These are phyloP conservation scores for Drosophila tristis DNA, from an alignment of 1,140 invertebrate species.

Conservation along the genomic window DNA sequence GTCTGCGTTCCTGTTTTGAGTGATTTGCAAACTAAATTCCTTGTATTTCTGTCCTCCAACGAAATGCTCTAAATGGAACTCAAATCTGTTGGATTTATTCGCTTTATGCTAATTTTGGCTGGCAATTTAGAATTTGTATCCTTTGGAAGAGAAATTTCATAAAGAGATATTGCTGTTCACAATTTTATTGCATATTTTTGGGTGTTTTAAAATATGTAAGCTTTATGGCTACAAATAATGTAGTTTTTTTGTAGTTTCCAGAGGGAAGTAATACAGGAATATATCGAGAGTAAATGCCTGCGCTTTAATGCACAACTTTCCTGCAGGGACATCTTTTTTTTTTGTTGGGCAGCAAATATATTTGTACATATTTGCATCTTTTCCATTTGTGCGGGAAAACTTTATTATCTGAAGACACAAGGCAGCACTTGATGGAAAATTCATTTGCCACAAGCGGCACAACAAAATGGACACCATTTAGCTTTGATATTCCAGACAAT, in stretches of 20 bases:
- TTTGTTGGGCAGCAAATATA: too few species aligned
- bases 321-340: conserved; percentile 14
- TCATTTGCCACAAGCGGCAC: conserved; percentile 30
- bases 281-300: too few species aligned
- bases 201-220: background rate
- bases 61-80: conserved; percentile 30
- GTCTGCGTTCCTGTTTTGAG: conserved; percentile 31
- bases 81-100: conserved; percentile 2
- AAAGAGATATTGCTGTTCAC: background rate
- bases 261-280: too few species aligned
- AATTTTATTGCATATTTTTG: conserved; percentile 18
- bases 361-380: conserved; percentile 50
- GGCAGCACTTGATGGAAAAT: conserved; percentile 26
- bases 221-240: too few species aligned
- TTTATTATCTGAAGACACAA: too few species aligned
- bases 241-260: too few species aligned
- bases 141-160: background rate
- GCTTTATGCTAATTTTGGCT: conserved; percentile 55
- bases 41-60: conserved; percentile 36
- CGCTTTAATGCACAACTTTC: background rate
- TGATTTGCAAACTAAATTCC: conserved; percentile 76
- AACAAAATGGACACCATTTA: background rate
- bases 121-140: conserved; percentile 36
- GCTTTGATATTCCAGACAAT: too few species aligned
- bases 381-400: background rate